These are phyloP conservation scores for Aldabrachelys gigantea DNA, from an alignment of 2,113 vertebrate species.

Conservation along the genomic window DNA sequence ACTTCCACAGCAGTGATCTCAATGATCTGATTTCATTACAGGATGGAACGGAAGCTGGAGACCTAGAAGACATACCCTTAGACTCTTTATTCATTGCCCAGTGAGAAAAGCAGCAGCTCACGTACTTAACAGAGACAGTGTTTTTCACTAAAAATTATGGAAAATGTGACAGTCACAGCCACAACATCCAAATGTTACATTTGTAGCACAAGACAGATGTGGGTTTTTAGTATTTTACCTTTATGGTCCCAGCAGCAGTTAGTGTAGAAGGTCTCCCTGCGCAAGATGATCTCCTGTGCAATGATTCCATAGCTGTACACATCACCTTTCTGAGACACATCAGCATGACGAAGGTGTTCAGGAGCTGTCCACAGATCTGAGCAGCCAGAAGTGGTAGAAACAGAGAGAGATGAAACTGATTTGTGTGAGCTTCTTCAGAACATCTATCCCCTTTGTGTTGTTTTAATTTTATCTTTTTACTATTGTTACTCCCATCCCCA, in stretches of 20 bases:
- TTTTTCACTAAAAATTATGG: background rate
- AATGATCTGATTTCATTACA: background rate
- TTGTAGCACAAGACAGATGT: background rate
- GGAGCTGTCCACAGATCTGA: slow-evolving; percentile 95
- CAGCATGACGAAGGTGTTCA: slow-evolving; percentile 89
- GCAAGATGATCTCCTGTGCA: slow-evolving; percentile 92
- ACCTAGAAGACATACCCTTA: background rate
- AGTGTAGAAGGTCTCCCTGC: slow-evolving; percentile 87
- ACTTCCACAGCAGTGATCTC: background rate
- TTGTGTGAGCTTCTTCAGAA: background rate
- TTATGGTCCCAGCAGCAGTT: slow-evolving; percentile 73
- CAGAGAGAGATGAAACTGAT: background rate
- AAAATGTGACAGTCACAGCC: background rate
- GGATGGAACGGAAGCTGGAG: background rate
- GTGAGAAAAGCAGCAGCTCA: slow-evolving; percentile 10
- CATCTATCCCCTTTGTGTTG: background rate
- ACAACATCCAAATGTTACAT: background rate
- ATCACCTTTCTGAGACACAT: slow-evolving; percentile 93
- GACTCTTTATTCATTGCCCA: background rate
- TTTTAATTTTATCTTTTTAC: background rate
- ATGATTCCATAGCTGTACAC: slow-evolving; percentile 96
- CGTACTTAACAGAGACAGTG: background rate
- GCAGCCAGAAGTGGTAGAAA: background rate
- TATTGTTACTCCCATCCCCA: background rate
- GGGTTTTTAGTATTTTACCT: slow-evolving; percentile 64